These are phyloP conservation scores for Brachionus calyciflorus DNA, from an alignment of 1,140 invertebrate genomes.

Conservation along the genomic window DNA sequence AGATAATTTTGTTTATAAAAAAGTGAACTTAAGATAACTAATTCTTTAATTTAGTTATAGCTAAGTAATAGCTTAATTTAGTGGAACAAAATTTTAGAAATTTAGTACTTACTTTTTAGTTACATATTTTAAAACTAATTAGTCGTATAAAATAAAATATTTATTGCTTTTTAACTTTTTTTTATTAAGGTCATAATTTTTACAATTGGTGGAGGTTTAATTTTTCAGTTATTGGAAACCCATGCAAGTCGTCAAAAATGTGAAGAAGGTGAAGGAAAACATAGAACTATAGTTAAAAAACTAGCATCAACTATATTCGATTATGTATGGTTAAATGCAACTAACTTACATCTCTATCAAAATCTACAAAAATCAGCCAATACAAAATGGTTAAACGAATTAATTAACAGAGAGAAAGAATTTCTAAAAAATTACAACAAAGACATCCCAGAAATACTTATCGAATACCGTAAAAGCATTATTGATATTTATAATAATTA, in stretches of 20 bases:
- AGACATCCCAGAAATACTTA: not conserved
- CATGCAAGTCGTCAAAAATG: constrained; percentile 64
- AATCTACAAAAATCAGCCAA: no score
- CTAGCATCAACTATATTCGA: constrained; percentile 6
- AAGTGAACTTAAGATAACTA: no score
- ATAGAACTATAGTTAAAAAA: constrained; percentile 1
- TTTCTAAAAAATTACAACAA: constrained; percentile 9
- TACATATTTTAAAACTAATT: no score
- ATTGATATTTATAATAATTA: not conserved
- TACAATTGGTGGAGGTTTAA: constrained; percentile 83
- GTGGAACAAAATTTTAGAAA: no score
- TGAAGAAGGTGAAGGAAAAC: constrained; percentile 43
- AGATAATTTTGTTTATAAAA: no score
- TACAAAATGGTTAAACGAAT: not conserved
- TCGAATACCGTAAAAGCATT: constrained; percentile 10
- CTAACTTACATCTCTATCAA: not conserved
- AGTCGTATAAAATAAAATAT: no score
- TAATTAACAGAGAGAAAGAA: not conserved
- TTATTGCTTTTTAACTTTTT: not conserved
- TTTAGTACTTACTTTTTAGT: no score
- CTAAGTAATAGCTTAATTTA: no score
- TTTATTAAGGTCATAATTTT: constrained; percentile 68
- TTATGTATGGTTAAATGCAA: constrained; percentile 38
- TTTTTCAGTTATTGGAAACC: constrained; percentile 84
- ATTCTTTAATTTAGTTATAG: no score